Percentiles rank a stretch among this genome's conserved stretches.
Evolutionary conservation across 2,888 invertebrate species (phyloP).

Genomic region (Tetragonisca angustula): DNA sequence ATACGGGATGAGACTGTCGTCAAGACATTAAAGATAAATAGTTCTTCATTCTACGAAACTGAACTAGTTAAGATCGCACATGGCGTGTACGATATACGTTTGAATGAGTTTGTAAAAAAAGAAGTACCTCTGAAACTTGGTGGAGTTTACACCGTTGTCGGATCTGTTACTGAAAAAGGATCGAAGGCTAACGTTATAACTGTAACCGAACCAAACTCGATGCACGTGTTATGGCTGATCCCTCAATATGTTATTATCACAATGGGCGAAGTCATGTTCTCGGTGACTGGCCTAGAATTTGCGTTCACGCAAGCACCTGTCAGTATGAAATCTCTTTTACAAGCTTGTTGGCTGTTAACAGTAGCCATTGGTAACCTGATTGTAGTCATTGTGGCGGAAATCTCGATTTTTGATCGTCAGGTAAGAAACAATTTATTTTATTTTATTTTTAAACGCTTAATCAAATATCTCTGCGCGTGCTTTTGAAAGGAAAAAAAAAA

Average conservation of each 20-base stretch:
- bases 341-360: slow-evolving; percentile 96
- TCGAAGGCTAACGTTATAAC: slow-evolving; percentile 72
- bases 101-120: slow-evolving; percentile 81
- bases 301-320: slow-evolving; percentile 97
- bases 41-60: not conserved
- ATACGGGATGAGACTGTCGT: not conserved
- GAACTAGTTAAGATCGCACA: slow-evolving; percentile 77
- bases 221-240: slow-evolving; percentile 93
- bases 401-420: slow-evolving; percentile 90
- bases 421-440: slow-evolving; percentile 86
- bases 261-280: slow-evolving; percentile 97
- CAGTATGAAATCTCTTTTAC: slow-evolving; percentile 97
- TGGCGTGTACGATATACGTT: slow-evolving; percentile 82
- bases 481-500: no score
- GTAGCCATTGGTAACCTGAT: slow-evolving; percentile 97
- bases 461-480: no score
- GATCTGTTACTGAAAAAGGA: slow-evolving; percentile 79
- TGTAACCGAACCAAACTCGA: slow-evolving; percentile 89
- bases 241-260: slow-evolving; percentile 98
- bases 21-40: not conserved
- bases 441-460: not conserved
- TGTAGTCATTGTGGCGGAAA: slow-evolving; percentile 94
- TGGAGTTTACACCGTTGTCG: slow-evolving; percentile 88
- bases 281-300: slow-evolving; percentile 97
- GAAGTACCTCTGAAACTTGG: slow-evolving; percentile 85